Evolutionary conservation across 64 coral and sea anemone genomes (phyloP).

Genomic region (Pachyseris speciosa): DNA sequence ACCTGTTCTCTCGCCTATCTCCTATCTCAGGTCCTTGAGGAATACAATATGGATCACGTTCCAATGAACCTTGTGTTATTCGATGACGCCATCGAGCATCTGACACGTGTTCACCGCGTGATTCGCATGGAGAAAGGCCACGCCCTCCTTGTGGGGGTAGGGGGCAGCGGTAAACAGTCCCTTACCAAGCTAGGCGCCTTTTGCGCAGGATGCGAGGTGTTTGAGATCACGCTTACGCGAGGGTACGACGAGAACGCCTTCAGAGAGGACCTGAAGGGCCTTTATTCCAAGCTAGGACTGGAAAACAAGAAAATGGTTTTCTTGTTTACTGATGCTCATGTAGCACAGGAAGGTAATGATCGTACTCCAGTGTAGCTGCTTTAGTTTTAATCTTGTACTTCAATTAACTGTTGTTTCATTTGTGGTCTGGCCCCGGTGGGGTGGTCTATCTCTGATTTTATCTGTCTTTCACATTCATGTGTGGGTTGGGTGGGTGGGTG

Average conservation of each 20-base stretch:
- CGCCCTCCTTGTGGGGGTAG: conserved; percentile 93
- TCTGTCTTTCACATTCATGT: too few relatives aligned
- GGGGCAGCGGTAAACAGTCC: conserved; percentile 97
- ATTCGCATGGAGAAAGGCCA: conserved; percentile 99
- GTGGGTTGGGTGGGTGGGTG: too few relatives aligned
- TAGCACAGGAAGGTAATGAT: conserved; percentile 92
- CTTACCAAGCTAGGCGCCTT: conserved; percentile 93
- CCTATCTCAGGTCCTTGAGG: conserved; percentile 84
- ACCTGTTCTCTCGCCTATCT: background rate
- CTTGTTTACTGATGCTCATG: conserved; percentile 97
- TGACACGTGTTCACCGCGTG: conserved; percentile 96
- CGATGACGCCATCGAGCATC: conserved; percentile 97
- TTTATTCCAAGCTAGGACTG: conserved; percentile 95
- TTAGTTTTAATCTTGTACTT: too few relatives aligned
- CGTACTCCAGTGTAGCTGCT: too few relatives aligned
- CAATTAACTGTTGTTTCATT: too few relatives aligned
- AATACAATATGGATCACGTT: conserved; percentile 99
- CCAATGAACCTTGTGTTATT: conserved; percentile 98
- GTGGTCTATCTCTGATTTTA: too few relatives aligned
- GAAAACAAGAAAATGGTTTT: conserved; percentile 99
- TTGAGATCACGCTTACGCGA: conserved; percentile 94
- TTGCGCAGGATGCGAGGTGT: conserved; percentile 93
- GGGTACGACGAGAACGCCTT: conserved; percentile 95
- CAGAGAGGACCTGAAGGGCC: conserved; percentile 93
- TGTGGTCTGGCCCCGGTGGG: too few relatives aligned